phyloP scores from a whole-genome alignment of 2,797 vertebrate species.

The Semaprochilodus insignis region DNA sequence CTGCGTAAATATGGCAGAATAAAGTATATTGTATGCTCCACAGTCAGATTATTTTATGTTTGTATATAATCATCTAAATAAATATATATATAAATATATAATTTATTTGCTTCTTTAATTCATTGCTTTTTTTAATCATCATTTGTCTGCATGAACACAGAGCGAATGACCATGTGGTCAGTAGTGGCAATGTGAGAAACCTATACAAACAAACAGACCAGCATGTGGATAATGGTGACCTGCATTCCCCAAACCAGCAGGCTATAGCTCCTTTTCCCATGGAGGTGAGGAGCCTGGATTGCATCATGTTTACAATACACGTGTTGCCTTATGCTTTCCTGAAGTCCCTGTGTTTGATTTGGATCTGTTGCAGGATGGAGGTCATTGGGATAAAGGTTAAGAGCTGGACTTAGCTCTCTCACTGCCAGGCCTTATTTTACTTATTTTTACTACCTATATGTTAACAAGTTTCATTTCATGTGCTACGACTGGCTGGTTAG shows the following conservation, averaged over 20 bases:
- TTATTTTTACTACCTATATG: conserved; percentile 1
- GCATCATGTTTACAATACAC: conserved; percentile 56
- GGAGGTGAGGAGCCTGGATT: conserved; percentile 49
- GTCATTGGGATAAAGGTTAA: conserved; percentile 73
- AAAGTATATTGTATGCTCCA: not conserved
- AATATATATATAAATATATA: too few relatives aligned
- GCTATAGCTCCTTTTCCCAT: conserved; percentile 37
- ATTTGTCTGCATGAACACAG: not conserved
- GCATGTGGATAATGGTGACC: not conserved
- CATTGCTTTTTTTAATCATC: not conserved
- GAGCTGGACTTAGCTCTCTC: conserved; percentile 66
- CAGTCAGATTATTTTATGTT: not conserved
- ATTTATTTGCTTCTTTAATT: not conserved
- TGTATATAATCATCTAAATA: not conserved
- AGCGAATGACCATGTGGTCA: not conserved
- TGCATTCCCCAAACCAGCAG: conserved; percentile 19
- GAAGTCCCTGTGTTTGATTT: conserved; percentile 51
- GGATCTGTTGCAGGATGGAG: conserved; percentile 44
- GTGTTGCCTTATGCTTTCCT: conserved; percentile 50
- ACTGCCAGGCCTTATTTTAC: conserved; percentile 9
- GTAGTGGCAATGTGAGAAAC: conserved; percentile 2
- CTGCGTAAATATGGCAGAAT: not conserved
- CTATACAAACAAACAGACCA: not conserved
- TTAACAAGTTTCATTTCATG: not conserved
- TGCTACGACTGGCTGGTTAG: not conserved